Percentiles rank a stretch among this genome's conserved stretches.
phyloP scores from a whole-genome alignment of 2,797 vertebrate species.

The Triplophysa yarkandensis region DNA sequence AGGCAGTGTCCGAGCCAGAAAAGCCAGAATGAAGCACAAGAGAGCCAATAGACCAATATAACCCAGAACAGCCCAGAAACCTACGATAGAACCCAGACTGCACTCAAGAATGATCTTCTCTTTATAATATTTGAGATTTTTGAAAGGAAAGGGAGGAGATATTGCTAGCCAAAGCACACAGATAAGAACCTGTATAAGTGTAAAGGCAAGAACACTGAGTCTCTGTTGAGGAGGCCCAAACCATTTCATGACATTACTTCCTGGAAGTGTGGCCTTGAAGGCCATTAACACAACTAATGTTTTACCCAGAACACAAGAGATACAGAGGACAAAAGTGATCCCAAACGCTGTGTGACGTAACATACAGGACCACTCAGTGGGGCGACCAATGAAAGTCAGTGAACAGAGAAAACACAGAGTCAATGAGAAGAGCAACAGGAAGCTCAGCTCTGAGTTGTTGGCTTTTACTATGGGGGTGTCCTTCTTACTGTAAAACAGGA shows the following conservation, averaged over 20 bases:
- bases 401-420: slow-evolving; percentile 5
- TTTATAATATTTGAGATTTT: background rate
- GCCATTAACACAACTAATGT: slow-evolving; percentile 3
- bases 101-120: background rate
- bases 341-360: background rate
- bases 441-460: background rate
- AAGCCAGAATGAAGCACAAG: slow-evolving; percentile 16
- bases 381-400: background rate
- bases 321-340: slow-evolving; percentile 3
- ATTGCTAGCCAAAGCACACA: background rate
- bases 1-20: slow-evolving; percentile 24
- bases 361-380: slow-evolving; percentile 1
- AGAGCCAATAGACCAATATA: slow-evolving; percentile 4
- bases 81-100: background rate
- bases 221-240: background rate
- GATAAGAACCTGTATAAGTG: background rate
- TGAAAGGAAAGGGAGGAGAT: background rate
- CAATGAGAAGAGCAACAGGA: background rate
- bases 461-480: slow-evolving; percentile 8
- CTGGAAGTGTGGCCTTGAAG: background rate
- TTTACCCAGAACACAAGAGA: background rate
- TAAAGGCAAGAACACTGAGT: background rate
- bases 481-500: background rate
- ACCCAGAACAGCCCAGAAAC: background rate
- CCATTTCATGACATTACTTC: background rate